Evolutionary conservation across 2,797 vertebrate genomes (phyloP).

Genomic region (Merluccius polli): DNA sequence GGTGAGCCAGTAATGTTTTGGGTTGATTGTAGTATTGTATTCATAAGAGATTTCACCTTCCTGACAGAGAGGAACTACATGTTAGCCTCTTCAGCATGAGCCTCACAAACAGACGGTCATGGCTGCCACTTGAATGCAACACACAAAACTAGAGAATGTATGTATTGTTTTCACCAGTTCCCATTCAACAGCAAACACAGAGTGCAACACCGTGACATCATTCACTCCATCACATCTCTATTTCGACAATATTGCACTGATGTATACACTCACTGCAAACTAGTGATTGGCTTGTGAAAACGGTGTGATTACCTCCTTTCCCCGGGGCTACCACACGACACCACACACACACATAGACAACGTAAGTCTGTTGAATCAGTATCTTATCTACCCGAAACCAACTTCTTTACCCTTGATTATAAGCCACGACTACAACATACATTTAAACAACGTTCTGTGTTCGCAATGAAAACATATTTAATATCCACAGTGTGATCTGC

Average conservation of each 20-base stretch:
- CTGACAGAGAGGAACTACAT: too few relatives aligned
- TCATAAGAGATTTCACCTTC: too few relatives aligned
- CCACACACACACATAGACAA: not conserved
- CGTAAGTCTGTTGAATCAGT: not conserved
- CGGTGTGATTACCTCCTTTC: not conserved
- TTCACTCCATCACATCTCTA: not conserved
- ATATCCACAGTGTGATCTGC: not conserved
- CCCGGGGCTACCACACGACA: too few relatives aligned
- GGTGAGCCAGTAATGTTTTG: not conserved
- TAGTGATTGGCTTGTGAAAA: not conserved
- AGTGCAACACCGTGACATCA: not conserved
- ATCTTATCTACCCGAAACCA: not conserved
- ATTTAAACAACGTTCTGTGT: not conserved
- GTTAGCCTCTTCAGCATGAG: not conserved
- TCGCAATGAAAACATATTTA: not conserved
- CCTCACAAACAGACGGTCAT: not conserved
- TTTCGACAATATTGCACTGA: not conserved
- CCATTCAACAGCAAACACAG: not conserved
- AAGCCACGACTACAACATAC: not conserved
- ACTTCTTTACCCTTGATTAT: not conserved
- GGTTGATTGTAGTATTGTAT: not conserved
- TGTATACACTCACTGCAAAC: not conserved
- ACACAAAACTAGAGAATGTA: not conserved
- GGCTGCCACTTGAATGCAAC: not conserved
- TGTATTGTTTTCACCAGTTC: not conserved